Evolutionary conservation across 2,888 invertebrate species (phyloP).

Genomic region (Hetaerina titia): DNA sequence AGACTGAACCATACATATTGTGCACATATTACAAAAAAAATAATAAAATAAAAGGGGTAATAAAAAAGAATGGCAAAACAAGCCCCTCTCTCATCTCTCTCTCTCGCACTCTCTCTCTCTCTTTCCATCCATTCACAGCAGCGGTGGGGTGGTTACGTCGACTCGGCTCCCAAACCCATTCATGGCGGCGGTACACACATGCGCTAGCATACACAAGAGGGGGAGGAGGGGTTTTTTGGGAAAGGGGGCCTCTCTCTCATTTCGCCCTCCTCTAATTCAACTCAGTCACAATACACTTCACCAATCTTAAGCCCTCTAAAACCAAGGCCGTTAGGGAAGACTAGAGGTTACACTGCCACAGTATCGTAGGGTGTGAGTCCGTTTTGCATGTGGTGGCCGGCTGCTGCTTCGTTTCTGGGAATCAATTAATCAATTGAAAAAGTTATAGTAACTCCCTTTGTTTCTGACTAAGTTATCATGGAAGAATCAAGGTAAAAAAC

Average conservation of each 20-base stretch:
- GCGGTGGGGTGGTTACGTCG: slow-evolving; percentile 44
- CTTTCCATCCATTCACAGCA: slow-evolving; percentile 60
- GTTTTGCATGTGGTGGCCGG: slow-evolving; percentile 86
- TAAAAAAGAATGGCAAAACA: slow-evolving; percentile 35
- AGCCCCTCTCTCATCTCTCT: slow-evolving; percentile 36
- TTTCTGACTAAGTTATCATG: background rate
- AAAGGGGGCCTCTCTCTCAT: background rate
- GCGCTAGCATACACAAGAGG: slow-evolving; percentile 58
- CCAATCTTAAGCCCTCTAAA: slow-evolving; percentile 46
- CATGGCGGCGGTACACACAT: slow-evolving; percentile 51
- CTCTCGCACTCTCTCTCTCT: background rate
- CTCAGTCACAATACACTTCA: slow-evolving; percentile 42
- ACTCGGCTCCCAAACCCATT: slow-evolving; percentile 41
- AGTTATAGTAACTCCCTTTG: background rate
- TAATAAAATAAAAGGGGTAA: slow-evolving; percentile 51
- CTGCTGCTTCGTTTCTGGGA: slow-evolving; percentile 92
- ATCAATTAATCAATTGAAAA: slow-evolving; percentile 70
- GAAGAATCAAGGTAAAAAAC: background rate
- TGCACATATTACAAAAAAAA: slow-evolving; percentile 33
- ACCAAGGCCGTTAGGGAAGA: slow-evolving; percentile 59
- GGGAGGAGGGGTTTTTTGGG: slow-evolving; percentile 30
- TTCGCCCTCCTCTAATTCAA: slow-evolving; percentile 52
- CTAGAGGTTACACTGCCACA: slow-evolving; percentile 98
- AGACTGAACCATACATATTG: slow-evolving; percentile 59
- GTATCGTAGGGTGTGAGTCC: slow-evolving; percentile 99